phyloP scores from a whole-genome alignment of 2,113 vertebrate genomes.

The Rallus limicola region DNA sequence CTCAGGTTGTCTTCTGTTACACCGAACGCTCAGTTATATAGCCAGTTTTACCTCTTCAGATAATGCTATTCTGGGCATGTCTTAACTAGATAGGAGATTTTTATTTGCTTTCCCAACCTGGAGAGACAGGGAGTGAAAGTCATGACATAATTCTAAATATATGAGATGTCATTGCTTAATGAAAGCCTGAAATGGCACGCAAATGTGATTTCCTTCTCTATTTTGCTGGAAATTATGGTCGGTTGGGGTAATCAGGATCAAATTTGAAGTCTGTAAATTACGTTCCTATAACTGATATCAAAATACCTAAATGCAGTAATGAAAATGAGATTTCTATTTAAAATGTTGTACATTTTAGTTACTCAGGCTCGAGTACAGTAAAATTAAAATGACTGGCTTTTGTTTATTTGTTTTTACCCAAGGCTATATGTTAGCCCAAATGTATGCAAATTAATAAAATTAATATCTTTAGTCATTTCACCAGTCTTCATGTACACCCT shows the following conservation, averaged over 20 bases:
- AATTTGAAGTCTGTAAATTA: constrained; percentile 42
- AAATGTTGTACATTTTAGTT: neutral
- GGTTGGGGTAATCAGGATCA: constrained; percentile 54
- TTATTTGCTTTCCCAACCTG: constrained; percentile 53
- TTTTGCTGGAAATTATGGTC: constrained; percentile 40
- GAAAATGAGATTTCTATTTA: neutral
- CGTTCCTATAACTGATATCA: neutral
- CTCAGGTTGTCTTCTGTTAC: neutral
- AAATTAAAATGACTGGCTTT: neutral
- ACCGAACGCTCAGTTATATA: neutral
- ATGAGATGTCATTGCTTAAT: constrained; percentile 72
- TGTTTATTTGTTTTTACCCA: neutral
- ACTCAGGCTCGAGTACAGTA: neutral
- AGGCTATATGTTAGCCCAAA: neutral
- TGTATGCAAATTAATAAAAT: neutral
- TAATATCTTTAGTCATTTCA: neutral
- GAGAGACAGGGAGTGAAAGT: constrained; percentile 39
- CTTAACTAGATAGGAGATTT: constrained; percentile 26
- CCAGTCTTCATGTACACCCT: neutral
- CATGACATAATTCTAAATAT: constrained; percentile 67
- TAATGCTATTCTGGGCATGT: constrained; percentile 36
- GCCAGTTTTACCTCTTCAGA: constrained; percentile 44
- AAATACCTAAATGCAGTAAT: neutral
- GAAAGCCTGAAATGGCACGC: constrained; percentile 66
- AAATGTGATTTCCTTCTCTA: constrained; percentile 51